Percentiles rank a stretch among this genome's conserved stretches.
Conservation (phyloP, 2,113 vertebrate species). For the Crotophaga sulcirostris region DNA sequence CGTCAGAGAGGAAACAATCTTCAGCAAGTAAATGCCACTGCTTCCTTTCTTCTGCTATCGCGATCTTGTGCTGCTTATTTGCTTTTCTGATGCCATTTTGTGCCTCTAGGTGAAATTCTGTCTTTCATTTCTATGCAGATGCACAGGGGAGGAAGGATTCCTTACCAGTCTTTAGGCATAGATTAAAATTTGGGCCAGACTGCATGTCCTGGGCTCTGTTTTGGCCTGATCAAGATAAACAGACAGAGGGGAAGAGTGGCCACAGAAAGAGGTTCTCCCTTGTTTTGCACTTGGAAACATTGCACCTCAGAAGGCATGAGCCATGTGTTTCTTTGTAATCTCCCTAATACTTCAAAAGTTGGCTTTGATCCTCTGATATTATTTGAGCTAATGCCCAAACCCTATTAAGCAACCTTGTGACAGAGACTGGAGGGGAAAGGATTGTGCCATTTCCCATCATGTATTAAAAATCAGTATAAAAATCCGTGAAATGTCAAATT, state of each 20-base stretch:
- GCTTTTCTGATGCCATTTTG: constrained; percentile 32
- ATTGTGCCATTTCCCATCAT: not conserved
- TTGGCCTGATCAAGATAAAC: not conserved
- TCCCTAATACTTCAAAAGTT: constrained; percentile 44
- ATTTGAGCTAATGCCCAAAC: constrained; percentile 26
- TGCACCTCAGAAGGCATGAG: not conserved
- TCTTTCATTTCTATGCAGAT: not conserved
- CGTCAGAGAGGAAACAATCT: constrained; percentile 49
- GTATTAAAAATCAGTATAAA: not conserved
- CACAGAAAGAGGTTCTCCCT: not conserved
- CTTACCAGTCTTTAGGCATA: not conserved
- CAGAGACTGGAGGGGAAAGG: not conserved
- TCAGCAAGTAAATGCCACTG: not conserved
- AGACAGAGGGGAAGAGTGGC: not conserved
- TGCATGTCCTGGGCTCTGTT: not conserved
- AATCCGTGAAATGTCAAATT: not conserved
- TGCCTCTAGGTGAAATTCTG: not conserved
- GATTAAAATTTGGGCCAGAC: not conserved
- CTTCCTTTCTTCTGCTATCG: constrained; percentile 11
- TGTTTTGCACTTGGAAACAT: not conserved
- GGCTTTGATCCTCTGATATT: constrained; percentile 17
- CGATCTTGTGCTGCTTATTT: not conserved
- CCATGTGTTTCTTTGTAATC: constrained; percentile 1
- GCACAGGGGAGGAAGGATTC: not conserved
- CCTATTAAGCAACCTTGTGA: constrained; percentile 44